Evolutionary conservation across 2,888 invertebrate genomes (phyloP).

Genomic region (Lumbricus terrestris): DNA sequence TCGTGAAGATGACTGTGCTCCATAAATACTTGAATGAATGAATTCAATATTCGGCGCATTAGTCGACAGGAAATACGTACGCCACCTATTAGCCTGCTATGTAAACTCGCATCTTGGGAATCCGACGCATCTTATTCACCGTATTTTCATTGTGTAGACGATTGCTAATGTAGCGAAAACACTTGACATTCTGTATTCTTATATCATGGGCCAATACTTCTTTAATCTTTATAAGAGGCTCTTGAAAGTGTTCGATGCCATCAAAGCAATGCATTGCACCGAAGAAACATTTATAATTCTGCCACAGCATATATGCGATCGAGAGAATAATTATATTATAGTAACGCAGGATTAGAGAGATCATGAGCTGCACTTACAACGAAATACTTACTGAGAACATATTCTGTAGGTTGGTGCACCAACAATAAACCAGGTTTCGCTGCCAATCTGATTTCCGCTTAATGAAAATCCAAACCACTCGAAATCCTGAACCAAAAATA

Average conservation of each 20-base stretch:
- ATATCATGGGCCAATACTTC: neutral
- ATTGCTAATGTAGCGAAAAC: too few species aligned
- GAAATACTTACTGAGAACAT: constrained; percentile 43
- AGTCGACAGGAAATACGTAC: too few species aligned
- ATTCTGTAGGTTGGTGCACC: constrained; percentile 45
- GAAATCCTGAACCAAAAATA: constrained; percentile 41
- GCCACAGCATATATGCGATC: neutral
- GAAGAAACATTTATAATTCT: neutral
- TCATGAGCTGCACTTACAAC: neutral
- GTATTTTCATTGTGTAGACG: too few species aligned
- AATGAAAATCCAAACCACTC: constrained; percentile 49
- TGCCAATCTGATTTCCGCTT: neutral
- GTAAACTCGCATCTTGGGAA: too few species aligned
- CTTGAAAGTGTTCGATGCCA: neutral
- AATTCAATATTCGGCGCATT: too few species aligned
- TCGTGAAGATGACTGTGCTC: too few species aligned
- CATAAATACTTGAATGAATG: too few species aligned
- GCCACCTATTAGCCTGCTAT: too few species aligned
- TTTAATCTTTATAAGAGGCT: neutral
- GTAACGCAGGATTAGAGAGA: too few species aligned
- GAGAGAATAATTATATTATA: too few species aligned
- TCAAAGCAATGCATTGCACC: neutral
- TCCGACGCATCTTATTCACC: too few species aligned
- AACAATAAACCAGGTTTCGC: constrained; percentile 37
- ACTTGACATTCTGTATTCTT: neutral